Percentiles rank a stretch among this genome's conserved stretches.
phyloP scores from a whole-genome alignment of 2,797 vertebrate genomes.

The Chiloscyllium punctatum region DNA sequence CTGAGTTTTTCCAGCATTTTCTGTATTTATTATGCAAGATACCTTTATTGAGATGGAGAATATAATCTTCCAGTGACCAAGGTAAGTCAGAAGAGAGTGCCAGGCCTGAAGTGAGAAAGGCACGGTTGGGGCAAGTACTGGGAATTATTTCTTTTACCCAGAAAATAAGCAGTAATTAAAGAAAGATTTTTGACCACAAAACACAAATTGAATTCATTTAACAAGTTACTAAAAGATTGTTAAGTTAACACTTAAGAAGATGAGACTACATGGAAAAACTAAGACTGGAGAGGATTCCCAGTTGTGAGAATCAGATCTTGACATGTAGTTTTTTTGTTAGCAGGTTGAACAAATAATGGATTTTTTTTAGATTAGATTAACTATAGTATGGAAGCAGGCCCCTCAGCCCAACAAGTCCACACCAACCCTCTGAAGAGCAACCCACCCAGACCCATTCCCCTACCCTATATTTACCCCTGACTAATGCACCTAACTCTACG shows the following conservation, averaged over 20 bases:
- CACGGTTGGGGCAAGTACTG: background rate
- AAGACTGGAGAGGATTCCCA: no score
- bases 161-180: background rate
- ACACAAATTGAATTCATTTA: background rate
- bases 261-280: background rate
- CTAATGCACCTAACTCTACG: no score
- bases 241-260: background rate
- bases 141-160: background rate
- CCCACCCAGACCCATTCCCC: no score
- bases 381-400: no score
- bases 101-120: background rate
- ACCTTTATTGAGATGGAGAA: background rate
- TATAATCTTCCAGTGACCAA: background rate
- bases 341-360: background rate
- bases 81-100: background rate
- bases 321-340: background rate
- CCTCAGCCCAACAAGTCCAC: no score
- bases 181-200: background rate
- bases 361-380: no score
- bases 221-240: background rate
- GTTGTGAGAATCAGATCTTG: background rate
- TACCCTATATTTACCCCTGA: no score
- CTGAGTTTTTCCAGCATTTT: no score
- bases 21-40: no score
- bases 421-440: no score